Evolutionary conservation across 2,888 invertebrate genomes (phyloP).

Genomic region (Mesopsocus fuscifrons): DNA sequence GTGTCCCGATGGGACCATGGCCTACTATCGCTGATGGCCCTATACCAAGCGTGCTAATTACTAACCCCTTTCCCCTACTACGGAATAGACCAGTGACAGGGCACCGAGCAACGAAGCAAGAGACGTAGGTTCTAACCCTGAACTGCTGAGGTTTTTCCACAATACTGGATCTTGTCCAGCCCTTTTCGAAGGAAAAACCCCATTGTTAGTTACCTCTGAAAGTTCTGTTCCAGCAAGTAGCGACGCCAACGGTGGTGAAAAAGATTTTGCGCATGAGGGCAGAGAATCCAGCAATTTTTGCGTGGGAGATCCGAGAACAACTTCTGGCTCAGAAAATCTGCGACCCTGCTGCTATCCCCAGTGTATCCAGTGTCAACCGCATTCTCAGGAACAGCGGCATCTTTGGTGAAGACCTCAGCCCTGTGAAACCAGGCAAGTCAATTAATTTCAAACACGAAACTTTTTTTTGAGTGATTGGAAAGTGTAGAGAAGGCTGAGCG

Average conservation of each 20-base stretch:
- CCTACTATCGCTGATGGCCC: background rate
- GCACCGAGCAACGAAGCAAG: too few species aligned
- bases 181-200: too few species aligned
- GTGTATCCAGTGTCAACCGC: constrained; percentile 86
- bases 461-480: too few species aligned
- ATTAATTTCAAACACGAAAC: too few species aligned
- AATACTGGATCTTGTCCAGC: too few species aligned
- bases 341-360: constrained; percentile 78
- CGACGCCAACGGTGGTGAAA: constrained; percentile 87
- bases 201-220: too few species aligned
- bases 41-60: background rate
- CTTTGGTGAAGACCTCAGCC: constrained; percentile 42
- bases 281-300: constrained; percentile 91
- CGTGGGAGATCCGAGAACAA: constrained; percentile 89
- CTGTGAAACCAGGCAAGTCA: background rate
- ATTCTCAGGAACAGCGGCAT: constrained; percentile 76
- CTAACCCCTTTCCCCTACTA: too few species aligned
- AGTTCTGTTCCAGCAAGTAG: constrained; percentile 63
- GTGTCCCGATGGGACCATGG: too few species aligned
- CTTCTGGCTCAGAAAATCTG: constrained; percentile 77
- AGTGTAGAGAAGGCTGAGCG: too few species aligned
- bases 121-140: too few species aligned
- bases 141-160: too few species aligned
- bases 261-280: constrained; percentile 86
- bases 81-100: too few species aligned